These are phyloP conservation scores for human (Homo sapiens) DNA, from an alignment of 2,113 vertebrate species.

Conservation along the genomic window GRCh38 chr5:82963001-82963500, in stretches of 20 bases:
- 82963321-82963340: conserved; percentile 2
- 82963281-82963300: conserved; percentile 46
- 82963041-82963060: conserved; percentile 48
- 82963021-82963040: not conserved
- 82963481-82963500: not conserved
- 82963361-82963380: not conserved
- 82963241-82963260: conserved; percentile 53
- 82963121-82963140: conserved; percentile 31
- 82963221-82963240: conserved; percentile 7
- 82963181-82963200: not conserved
- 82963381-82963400: not conserved
- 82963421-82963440: not conserved
- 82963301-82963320: conserved; percentile 34
- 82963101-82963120: conserved; percentile 31
- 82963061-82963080: conserved; percentile 36
- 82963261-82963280: not conserved
- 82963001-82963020: not conserved
- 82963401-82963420: not conserved
- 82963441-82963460: not conserved
- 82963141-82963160: conserved; percentile 17
- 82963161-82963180: conserved; percentile 69
- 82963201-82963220: not conserved
- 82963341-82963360: not conserved
- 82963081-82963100: conserved; percentile 24
- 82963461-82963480: conserved; percentile 11